phyloP scores from a whole-genome alignment of 2,888 invertebrate genomes.

The Macrophya annulata region DNA sequence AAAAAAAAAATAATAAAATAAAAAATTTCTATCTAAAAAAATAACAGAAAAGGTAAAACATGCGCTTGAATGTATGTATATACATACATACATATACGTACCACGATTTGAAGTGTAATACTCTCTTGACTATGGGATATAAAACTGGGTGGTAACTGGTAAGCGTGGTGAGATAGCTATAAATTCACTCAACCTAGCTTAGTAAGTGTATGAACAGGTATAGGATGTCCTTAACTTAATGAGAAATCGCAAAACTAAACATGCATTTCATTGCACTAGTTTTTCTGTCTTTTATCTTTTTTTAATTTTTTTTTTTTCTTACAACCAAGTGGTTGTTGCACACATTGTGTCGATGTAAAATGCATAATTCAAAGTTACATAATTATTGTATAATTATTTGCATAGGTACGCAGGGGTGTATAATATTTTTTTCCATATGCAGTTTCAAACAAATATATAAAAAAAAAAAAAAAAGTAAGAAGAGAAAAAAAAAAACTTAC shows the following conservation, averaged over 20 bases:
- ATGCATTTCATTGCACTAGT: slow-evolving; percentile 27
- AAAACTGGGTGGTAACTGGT: background rate
- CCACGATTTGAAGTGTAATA: background rate
- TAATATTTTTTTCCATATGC: background rate
- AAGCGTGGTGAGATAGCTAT: slow-evolving; percentile 23
- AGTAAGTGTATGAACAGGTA: background rate
- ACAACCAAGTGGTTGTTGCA: background rate
- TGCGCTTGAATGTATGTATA: background rate
- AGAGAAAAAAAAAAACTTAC: background rate
- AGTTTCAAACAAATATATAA: background rate
- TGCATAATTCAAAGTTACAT: background rate
- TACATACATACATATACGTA: background rate
- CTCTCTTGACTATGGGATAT: background rate
- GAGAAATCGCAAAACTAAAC: slow-evolving; percentile 36
- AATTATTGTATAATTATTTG: background rate
- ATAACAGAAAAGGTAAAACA: background rate
- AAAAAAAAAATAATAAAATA: background rate
- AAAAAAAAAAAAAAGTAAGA: background rate
- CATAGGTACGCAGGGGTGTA: background rate
- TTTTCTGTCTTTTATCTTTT: background rate
- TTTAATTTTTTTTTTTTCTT: background rate
- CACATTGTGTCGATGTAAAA: slow-evolving; percentile 8
- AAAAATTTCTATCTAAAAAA: background rate
- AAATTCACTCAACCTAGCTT: slow-evolving; percentile 36
- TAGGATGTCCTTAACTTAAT: slow-evolving; percentile 28